Base-by-base conservation (phyloP, 2,797 vertebrate genomes). In the Pseudochaenichthys georgianus region DNA sequence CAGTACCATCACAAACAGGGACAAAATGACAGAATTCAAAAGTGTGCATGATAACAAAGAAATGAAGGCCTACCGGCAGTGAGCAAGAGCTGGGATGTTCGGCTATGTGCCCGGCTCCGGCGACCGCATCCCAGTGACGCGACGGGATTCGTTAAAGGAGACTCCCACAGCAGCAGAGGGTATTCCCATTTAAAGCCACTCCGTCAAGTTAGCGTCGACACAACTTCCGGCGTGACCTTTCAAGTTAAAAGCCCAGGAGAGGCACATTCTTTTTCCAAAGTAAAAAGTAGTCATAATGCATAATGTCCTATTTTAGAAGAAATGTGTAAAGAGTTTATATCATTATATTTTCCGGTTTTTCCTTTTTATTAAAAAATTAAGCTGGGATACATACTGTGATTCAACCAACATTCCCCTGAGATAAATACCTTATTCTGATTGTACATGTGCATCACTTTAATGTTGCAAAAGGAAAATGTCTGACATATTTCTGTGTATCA, bases 91-190 rank as follows among this genome's bases (percentile, higher is more conserved):
- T 31, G 48, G 68, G 65, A 77, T 72, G 71, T 73, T 48, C 21
- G 68, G 58, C 55, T 84, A 81, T 67, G 76, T 80, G 82, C 73
- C 87, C 83, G 87, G 85, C 78, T 87, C 78, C 86, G 52, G 68
- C 77, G 81, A 75, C 88, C 75, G 89, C 89, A 92, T 91, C 88
- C 85, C 89, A 78, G 78, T 91, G 91, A 94, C 90, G 87, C 82
- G 81, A 50, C 73, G 77, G 54, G 86, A 66, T 77, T 76, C 80
- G 70, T 78, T 83, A 88, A 92, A 89, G 89, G 87, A 87, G 87
- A 91, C 89, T 91, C 87, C 86, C 70, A 17, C 84, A 65, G 73
- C 66, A 23, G 66, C 67, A 28, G 51, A 88, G 88, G 90, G 77
- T 61, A 55, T 89, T 87, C 86, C 87, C 73, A 68, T 89, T 82